Evolutionary conservation across 2,113 vertebrate genomes (phyloP).

Genomic region (Campylorhamphus procurvoides): DNA sequence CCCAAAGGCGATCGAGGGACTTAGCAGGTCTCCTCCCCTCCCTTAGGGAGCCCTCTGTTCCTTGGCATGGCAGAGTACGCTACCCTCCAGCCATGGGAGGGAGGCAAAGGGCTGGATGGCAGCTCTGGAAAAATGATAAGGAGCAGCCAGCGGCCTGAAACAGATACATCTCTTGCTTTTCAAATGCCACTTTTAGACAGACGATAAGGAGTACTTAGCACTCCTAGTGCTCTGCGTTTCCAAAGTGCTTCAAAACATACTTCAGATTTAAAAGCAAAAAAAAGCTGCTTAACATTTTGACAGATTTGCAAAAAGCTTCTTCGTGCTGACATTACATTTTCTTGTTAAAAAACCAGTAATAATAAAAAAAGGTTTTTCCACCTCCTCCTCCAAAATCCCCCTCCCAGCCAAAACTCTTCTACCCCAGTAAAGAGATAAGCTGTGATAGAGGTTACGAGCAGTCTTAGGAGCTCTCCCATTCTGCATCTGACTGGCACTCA

Average conservation of each 20-base stretch:
- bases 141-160: not conserved
- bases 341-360: conserved; percentile 20
- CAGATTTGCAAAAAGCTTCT: conserved; percentile 44
- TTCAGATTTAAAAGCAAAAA: conserved; percentile 48
- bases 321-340: conserved; percentile 46
- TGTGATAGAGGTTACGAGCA: not conserved
- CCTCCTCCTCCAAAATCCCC: not conserved
- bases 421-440: not conserved
- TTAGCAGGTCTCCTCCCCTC: not conserved
- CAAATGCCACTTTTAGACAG: conserved; percentile 41
- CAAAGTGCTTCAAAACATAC: conserved; percentile 64
- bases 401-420: not conserved
- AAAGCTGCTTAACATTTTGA: conserved; percentile 49
- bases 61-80: not conserved
- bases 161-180: conserved; percentile 32
- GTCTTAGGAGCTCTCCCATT: not conserved
- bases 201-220: conserved; percentile 37
- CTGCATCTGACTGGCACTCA: not conserved
- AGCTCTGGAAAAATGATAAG: not conserved
- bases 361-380: not conserved
- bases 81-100: not conserved
- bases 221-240: conserved; percentile 54
- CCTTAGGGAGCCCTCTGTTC: not conserved
- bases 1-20: not conserved
- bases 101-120: conserved; percentile 15